These are phyloP conservation scores for Anthopleura xanthogrammica DNA, from an alignment of 92 coral and sea anemone species.

Conservation along the genomic window DNA sequence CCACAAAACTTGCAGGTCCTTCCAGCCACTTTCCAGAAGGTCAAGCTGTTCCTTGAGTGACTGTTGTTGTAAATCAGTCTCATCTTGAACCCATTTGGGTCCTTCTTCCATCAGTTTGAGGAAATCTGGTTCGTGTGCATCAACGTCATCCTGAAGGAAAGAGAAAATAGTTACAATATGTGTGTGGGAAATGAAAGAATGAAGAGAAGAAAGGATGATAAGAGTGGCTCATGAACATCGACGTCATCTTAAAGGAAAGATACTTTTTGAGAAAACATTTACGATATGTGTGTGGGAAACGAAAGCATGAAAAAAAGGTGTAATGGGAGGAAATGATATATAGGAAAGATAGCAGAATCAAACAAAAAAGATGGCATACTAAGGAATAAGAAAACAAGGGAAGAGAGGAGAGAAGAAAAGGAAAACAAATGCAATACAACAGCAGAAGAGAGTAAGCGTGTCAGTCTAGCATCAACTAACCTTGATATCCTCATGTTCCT, in stretches of 20 bases:
- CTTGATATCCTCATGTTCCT: conserved; percentile 96
- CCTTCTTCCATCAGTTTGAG: conserved; percentile 79
- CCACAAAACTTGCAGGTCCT: conserved; percentile 86
- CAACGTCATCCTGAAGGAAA: conserved; percentile 82
- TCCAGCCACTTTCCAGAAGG: conserved; percentile 89
- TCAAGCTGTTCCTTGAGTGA: conserved; percentile 95
- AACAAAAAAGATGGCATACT: background rate
- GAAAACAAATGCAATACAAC: background rate
- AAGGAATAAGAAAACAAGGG: background rate
- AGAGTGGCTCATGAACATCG: conserved; percentile 91
- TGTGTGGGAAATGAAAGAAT: background rate
- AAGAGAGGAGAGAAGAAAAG: background rate
- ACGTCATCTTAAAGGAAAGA: conserved; percentile 72
- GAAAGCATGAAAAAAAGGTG: background rate
- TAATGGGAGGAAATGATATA: background rate
- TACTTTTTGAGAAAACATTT: background rate
- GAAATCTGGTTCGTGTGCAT: conserved; percentile 93
- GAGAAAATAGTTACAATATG: background rate
- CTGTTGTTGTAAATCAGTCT: conserved; percentile 94
- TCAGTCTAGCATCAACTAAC: conserved; percentile 28
- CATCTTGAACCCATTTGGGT: conserved; percentile 99
- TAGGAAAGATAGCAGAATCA: background rate
- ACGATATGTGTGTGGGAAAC: background rate
- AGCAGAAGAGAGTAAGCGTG: too few species aligned
- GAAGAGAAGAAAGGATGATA: conserved; percentile 1